A percentile compares a stretch with the other conserved stretches of the same genome.
These are phyloP conservation scores for Eretmodus cyanostictus DNA, from an alignment of 2,113 vertebrate genomes.

Conservation along the genomic window DNA sequence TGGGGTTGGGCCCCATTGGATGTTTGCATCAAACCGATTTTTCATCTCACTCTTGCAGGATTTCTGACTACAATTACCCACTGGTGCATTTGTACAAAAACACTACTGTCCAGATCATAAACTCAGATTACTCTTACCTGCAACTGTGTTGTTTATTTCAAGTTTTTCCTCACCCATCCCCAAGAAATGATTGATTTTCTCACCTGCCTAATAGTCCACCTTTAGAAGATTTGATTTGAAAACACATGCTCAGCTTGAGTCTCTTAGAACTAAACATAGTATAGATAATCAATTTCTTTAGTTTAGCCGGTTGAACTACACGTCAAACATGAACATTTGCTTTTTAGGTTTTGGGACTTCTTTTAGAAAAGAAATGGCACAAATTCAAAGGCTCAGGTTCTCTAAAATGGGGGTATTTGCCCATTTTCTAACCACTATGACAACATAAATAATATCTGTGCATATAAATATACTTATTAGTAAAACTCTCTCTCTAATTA, in stretches of 20 bases:
- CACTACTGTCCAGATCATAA: background rate
- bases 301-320: background rate
- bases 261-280: background rate
- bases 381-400: background rate
- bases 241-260: background rate
- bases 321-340: background rate
- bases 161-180: background rate
- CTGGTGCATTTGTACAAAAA: background rate
- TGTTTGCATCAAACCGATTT: background rate
- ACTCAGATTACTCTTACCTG: background rate
- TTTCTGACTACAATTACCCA: background rate
- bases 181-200: background rate
- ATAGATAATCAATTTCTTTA: background rate
- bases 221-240: background rate
- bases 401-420: background rate
- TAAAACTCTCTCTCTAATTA: background rate
- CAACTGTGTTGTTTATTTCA: background rate
- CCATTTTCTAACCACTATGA: background rate
- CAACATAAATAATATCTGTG: background rate
- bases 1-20: background rate
- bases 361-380: background rate
- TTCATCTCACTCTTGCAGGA: background rate
- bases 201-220: background rate
- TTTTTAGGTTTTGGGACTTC: background rate
- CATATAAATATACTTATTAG: background rate